Evolutionary conservation across 2,797 vertebrate genomes (phyloP).

Genomic region (Pseudocheirus occidentalis): DNA sequence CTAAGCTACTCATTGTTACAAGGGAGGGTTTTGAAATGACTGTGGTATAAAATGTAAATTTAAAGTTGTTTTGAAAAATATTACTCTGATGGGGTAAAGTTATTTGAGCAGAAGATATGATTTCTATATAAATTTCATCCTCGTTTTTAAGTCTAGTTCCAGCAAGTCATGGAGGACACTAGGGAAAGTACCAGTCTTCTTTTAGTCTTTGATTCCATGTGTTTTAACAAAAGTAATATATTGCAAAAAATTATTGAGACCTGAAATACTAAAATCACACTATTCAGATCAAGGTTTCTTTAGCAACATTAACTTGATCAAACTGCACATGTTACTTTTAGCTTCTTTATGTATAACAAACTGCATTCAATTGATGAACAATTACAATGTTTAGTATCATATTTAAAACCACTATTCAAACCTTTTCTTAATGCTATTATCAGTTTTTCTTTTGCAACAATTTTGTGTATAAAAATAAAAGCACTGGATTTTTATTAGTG

Average conservation of each 20-base stretch:
- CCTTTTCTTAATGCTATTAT: conserved; percentile 89
- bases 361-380: conserved; percentile 87
- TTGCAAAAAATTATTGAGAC: conserved; percentile 56
- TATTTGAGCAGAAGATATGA: not conserved
- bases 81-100: not conserved
- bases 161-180: conserved; percentile 42
- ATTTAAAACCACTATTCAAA: conserved; percentile 89
- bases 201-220: conserved; percentile 54
- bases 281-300: conserved; percentile 62
- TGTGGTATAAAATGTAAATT: not conserved
- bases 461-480: conserved; percentile 91
- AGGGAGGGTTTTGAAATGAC: not conserved
- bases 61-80: not conserved
- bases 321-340: conserved; percentile 83
- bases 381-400: conserved; percentile 90
- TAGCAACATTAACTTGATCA: conserved; percentile 73
- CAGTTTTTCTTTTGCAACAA: conserved; percentile 90
- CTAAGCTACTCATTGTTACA: not conserved
- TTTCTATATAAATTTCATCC: not conserved
- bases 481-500: conserved; percentile 88
- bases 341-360: conserved; percentile 89
- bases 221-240: conserved; percentile 29
- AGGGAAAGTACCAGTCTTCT: conserved; percentile 4
- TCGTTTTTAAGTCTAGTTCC: not conserved
- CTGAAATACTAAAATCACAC: conserved; percentile 64